These are phyloP conservation scores for Trachythela sp. DNA, from an alignment of 64 coral and sea anemone species.

Conservation along the genomic window DNA sequence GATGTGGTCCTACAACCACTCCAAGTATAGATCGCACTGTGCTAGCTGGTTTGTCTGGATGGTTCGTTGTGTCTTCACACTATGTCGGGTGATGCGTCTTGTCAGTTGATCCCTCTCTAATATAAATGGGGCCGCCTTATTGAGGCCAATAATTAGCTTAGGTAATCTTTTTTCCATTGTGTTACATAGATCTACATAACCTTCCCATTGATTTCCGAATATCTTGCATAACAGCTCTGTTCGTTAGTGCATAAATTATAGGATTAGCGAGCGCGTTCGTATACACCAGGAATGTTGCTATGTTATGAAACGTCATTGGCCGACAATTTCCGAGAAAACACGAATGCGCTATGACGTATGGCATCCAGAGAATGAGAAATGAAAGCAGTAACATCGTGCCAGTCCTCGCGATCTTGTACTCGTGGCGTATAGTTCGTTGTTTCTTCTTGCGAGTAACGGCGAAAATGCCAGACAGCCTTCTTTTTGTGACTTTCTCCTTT, in stretches of 20 bases:
- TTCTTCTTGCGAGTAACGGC: constrained; percentile 60
- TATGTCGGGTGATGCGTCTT: too few relatives aligned
- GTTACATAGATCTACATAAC: too few relatives aligned
- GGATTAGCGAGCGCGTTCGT: constrained; percentile 77
- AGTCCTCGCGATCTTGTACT: constrained; percentile 82
- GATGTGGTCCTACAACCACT: too few relatives aligned
- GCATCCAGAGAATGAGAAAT: constrained; percentile 83
- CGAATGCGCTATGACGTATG: constrained; percentile 68
- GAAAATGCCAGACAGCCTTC: constrained; percentile 45
- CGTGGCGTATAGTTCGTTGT: constrained; percentile 51
- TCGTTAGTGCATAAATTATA: constrained; percentile 60
- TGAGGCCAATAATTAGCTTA: too few relatives aligned
- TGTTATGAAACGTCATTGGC: constrained; percentile 47
- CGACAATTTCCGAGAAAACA: constrained; percentile 35
- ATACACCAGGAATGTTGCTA: constrained; percentile 80
- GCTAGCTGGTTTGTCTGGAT: too few relatives aligned
- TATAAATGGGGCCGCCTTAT: too few relatives aligned
- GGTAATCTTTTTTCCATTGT: too few relatives aligned
- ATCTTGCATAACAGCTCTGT: constrained; percentile 7
- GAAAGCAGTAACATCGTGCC: constrained; percentile 67
- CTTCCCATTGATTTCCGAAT: too few relatives aligned
- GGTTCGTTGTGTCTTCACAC: too few relatives aligned
- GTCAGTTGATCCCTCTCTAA: too few relatives aligned
- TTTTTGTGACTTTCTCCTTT: constrained; percentile 29
- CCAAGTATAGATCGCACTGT: too few relatives aligned